Conservation (phyloP, 2,797 vertebrate genomes). For the Ficedula albicollis region DNA sequence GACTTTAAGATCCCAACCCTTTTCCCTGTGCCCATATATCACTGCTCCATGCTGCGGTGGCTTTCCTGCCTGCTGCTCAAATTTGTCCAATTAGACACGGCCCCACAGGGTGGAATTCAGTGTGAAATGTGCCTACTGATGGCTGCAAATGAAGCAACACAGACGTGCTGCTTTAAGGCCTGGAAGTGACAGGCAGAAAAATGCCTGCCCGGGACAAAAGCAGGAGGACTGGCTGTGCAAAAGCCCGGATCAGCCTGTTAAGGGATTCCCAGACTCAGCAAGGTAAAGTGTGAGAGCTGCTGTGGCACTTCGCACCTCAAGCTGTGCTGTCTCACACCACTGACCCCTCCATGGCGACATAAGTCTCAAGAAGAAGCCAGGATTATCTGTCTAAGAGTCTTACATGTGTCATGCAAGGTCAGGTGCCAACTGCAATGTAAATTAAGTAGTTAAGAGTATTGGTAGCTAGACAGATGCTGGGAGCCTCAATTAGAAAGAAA, state of each 20-base stretch:
- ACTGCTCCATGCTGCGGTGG: slow-evolving; percentile 76
- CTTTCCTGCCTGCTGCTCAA: slow-evolving; percentile 91
- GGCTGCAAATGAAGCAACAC: slow-evolving; percentile 83
- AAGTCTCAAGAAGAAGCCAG: slow-evolving; percentile 74
- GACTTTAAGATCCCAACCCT: slow-evolving; percentile 61
- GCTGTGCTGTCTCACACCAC: slow-evolving; percentile 76
- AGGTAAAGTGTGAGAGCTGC: slow-evolving; percentile 75
- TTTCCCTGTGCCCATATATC: slow-evolving; percentile 80
- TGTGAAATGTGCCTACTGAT: slow-evolving; percentile 87
- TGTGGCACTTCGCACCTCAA: slow-evolving; percentile 76
- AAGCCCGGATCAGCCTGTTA: slow-evolving; percentile 73
- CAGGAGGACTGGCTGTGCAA: slow-evolving; percentile 45
- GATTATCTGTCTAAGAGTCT: slow-evolving; percentile 85
- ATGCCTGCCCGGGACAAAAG: slow-evolving; percentile 41
- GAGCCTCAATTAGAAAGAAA: slow-evolving; percentile 72
- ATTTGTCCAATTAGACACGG: slow-evolving; percentile 98
- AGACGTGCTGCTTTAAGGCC: slow-evolving; percentile 76
- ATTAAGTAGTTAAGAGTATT: slow-evolving; percentile 72
- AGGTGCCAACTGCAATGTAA: slow-evolving; percentile 78
- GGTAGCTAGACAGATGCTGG: slow-evolving; percentile 74
- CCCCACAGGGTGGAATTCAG: slow-evolving; percentile 84
- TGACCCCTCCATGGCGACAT: slow-evolving; percentile 82
- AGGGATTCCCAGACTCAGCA: slow-evolving; percentile 72
- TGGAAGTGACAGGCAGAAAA: slow-evolving; percentile 73
- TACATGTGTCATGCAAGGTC: slow-evolving; percentile 82